Evolutionary conservation across 2,797 vertebrate genomes (phyloP).

Genomic region (Myiotriccus ornatus): DNA sequence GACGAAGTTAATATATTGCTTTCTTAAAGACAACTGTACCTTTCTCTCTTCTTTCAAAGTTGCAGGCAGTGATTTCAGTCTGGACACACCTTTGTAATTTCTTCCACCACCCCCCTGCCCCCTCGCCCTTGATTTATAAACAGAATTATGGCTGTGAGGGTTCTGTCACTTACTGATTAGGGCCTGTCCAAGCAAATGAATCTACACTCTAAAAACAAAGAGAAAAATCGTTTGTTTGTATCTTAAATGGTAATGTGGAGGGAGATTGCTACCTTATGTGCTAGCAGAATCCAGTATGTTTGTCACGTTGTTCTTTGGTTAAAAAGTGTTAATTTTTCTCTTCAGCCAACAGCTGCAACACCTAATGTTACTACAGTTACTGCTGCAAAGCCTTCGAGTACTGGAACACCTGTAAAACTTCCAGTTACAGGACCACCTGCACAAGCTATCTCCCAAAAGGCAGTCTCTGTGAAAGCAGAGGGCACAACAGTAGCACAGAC

Average conservation of each 20-base stretch:
- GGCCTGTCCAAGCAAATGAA: background rate
- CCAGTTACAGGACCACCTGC: constrained; percentile 61
- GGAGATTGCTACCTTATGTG: background rate
- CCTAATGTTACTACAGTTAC: constrained; percentile 62
- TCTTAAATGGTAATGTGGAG: background rate
- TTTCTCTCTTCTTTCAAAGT: background rate
- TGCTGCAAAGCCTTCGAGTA: constrained; percentile 64
- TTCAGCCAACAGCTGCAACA: constrained; percentile 71
- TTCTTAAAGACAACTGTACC: background rate
- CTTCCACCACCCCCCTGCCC: background rate
- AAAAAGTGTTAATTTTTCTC: constrained; percentile 60
- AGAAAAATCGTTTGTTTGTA: background rate
- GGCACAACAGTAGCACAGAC: constrained; percentile 62
- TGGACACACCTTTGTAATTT: background rate
- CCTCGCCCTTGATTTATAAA: background rate
- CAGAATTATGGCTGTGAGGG: background rate
- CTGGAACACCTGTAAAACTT: constrained; percentile 69
- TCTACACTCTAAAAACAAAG: background rate
- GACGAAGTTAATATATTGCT: background rate
- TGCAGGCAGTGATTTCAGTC: background rate
- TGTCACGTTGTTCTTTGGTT: constrained; percentile 1
- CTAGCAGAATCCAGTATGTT: background rate
- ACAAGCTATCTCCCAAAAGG: constrained; percentile 56
- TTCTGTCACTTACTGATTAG: background rate
- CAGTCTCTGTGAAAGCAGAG: constrained; percentile 69